phyloP scores from a whole-genome alignment of 2,888 invertebrate species.

The Furcula furcula region DNA sequence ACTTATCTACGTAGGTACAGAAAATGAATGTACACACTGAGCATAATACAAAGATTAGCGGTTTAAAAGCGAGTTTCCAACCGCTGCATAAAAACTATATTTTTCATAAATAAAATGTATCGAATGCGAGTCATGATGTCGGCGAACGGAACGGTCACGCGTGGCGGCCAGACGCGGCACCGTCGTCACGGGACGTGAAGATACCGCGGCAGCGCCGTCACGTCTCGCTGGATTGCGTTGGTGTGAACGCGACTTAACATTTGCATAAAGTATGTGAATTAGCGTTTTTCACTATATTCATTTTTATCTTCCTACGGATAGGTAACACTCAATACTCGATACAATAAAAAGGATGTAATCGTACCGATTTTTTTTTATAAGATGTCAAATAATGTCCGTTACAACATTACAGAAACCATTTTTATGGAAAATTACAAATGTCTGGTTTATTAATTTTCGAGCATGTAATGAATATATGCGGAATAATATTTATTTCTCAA shows the following conservation, averaged over 20 bases:
- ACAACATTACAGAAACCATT: too few species aligned
- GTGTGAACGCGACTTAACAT: conserved; percentile 69
- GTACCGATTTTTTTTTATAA: too few species aligned
- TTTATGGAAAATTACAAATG: too few species aligned
- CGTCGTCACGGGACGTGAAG: conserved; percentile 65
- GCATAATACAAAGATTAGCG: conserved; percentile 40
- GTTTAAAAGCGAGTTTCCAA: conserved; percentile 68
- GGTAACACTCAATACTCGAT: too few species aligned
- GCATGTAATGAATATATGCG: too few species aligned
- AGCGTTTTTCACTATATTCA: too few species aligned
- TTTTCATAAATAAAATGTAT: conserved; percentile 54
- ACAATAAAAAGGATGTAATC: too few species aligned
- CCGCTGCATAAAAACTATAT: conserved; percentile 54
- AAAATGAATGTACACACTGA: not conserved
- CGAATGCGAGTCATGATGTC: conserved; percentile 67
- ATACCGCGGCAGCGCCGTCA: conserved; percentile 36
- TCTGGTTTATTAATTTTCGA: too few species aligned
- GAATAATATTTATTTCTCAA: too few species aligned
- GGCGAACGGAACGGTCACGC: conserved; percentile 75
- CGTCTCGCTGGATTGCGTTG: conserved; percentile 45
- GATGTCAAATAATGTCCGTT: too few species aligned
- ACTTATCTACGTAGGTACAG: not conserved
- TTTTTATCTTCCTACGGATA: too few species aligned
- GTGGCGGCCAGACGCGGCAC: conserved; percentile 48
- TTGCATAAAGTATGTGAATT: conserved; percentile 65